These are phyloP conservation scores for Orchesella flavescens DNA, from an alignment of 2,888 invertebrate species.

Conservation along the genomic window DNA sequence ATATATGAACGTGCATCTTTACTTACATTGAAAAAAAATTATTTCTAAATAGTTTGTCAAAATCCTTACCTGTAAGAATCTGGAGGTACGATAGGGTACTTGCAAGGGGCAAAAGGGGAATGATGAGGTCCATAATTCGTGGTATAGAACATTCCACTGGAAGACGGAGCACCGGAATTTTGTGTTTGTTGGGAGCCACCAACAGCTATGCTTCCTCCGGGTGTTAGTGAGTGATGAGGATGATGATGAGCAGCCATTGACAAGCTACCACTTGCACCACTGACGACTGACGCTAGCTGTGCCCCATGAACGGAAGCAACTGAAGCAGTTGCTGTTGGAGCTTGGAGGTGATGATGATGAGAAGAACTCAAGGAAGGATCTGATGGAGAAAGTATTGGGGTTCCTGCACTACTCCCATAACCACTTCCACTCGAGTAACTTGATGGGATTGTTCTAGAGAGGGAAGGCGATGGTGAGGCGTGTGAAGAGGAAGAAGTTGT, in stretches of 20 bases:
- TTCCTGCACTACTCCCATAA: slow-evolving; percentile 54
- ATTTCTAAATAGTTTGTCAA: too few relatives aligned
- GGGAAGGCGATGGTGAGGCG: slow-evolving; percentile 34
- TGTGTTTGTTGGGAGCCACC: slow-evolving; percentile 47
- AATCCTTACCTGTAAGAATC: slow-evolving; percentile 71
- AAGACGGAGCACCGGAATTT: slow-evolving; percentile 61
- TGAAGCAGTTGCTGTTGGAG: slow-evolving; percentile 14
- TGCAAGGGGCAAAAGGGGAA: slow-evolving; percentile 70
- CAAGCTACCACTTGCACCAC: slow-evolving; percentile 25
- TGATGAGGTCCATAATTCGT: slow-evolving; percentile 64
- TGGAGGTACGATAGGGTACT: slow-evolving; percentile 71
- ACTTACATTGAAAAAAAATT: too few relatives aligned
- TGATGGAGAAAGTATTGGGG: slow-evolving; percentile 51
- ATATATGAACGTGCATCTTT: too few relatives aligned
- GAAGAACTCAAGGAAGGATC: slow-evolving; percentile 18
- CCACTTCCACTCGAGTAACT: slow-evolving; percentile 54
- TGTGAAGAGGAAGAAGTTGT: slow-evolving; percentile 55
- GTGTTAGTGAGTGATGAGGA: slow-evolving; percentile 46
- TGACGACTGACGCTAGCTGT: slow-evolving; percentile 14
- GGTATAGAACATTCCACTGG: slow-evolving; percentile 64
- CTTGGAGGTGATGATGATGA: slow-evolving; percentile 24
- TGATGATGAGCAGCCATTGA: slow-evolving; percentile 50
- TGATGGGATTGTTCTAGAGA: slow-evolving; percentile 47
- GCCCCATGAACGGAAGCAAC: slow-evolving; percentile 42
- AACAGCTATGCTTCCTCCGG: slow-evolving; percentile 51